A percentile compares a stretch with the other conserved stretches of the same genome.
Evolutionary conservation across 2,888 invertebrate genomes (phyloP).

Genomic region (Arge pagana): DNA sequence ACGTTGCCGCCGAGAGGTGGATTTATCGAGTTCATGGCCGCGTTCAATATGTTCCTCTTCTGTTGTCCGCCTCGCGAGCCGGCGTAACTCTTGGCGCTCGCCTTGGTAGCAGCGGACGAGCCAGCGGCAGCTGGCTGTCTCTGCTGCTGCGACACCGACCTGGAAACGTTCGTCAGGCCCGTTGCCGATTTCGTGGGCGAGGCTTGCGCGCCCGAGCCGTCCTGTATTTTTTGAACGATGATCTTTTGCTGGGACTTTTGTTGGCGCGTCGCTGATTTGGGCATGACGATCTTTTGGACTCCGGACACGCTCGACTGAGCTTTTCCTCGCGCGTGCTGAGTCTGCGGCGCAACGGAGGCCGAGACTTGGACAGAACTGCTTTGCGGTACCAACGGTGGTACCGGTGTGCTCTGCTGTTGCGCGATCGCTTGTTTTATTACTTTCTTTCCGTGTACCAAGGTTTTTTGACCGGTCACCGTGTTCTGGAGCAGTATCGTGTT

Average conservation of each 20-base stretch:
- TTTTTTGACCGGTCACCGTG: constrained; percentile 32
- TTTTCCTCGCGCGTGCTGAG: constrained; percentile 27
- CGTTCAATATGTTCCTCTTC: constrained; percentile 41
- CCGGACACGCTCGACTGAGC: constrained; percentile 18
- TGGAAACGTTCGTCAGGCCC: constrained; percentile 20
- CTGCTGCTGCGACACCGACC: constrained; percentile 28
- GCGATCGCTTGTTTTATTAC: constrained; percentile 34
- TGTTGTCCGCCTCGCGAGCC: constrained; percentile 25
- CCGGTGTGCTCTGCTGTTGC: constrained; percentile 29
- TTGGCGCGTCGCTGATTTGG: constrained; percentile 36
- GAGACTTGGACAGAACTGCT: constrained; percentile 30
- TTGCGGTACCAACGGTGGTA: constrained; percentile 34
- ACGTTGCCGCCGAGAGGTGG: constrained; percentile 1
- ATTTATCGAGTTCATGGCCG: constrained; percentile 31
- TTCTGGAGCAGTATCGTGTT: constrained; percentile 46
- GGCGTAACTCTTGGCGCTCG: constrained; percentile 22
- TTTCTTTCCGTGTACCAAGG: constrained; percentile 38
- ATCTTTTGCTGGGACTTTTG: constrained; percentile 43
- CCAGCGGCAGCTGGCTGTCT: constrained; percentile 17
- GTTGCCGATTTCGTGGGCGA: constrained; percentile 19
- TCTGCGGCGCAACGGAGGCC: constrained; percentile 25
- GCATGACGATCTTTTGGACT: constrained; percentile 38
- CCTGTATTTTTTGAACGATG: constrained; percentile 26
- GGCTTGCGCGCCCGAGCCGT: constrained; percentile 11
- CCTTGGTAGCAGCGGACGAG: constrained; percentile 19